Conservation (phyloP, 2,888 invertebrate species). For the Tenthredo notha region DNA sequence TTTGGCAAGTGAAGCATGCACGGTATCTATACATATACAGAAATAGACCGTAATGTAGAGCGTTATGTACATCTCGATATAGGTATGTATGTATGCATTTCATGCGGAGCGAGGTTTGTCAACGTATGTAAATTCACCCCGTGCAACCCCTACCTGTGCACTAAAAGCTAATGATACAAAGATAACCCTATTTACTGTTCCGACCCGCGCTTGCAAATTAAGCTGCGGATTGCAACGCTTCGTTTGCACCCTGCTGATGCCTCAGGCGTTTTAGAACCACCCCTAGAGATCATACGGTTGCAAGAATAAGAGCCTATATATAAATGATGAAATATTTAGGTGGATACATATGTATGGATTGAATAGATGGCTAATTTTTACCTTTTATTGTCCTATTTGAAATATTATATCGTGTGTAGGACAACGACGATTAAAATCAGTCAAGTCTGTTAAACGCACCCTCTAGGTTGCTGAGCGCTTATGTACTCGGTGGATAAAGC, state of each 20-base stretch:
- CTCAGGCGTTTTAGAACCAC: constrained; percentile 8
- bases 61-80: background rate
- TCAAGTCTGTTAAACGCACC: constrained; percentile 29
- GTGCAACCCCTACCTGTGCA: constrained; percentile 60
- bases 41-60: background rate
- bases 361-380: background rate
- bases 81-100: background rate
- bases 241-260: constrained; percentile 36
- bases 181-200: constrained; percentile 67
- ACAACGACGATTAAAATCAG: constrained; percentile 5
- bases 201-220: constrained; percentile 38
- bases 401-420: background rate
- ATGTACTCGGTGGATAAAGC: constrained; percentile 13
- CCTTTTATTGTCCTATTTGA: background rate
- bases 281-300: background rate
- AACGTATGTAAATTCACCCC: constrained; percentile 68
- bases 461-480: background rate
- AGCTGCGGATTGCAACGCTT: constrained; percentile 49
- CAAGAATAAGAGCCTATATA: background rate
- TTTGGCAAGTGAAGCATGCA: background rate
- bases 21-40: background rate
- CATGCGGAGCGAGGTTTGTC: constrained; percentile 60
- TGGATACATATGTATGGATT: background rate
- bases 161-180: constrained; percentile 77
- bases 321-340: background rate